Base-by-base conservation (phyloP, 2,113 vertebrate species). In the Salminus brasiliensis region DNA sequence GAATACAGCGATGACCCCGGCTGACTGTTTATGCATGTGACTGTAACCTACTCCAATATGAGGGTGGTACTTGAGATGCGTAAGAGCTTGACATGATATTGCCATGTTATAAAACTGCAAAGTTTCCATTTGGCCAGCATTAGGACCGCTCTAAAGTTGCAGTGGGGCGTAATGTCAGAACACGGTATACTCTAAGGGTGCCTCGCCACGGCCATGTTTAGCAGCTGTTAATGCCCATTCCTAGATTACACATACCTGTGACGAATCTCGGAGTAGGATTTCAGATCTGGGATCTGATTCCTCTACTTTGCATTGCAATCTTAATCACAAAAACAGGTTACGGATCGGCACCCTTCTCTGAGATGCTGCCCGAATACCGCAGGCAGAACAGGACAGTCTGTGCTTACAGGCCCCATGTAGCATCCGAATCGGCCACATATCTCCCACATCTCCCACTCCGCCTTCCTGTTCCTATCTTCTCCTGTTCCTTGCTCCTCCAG, bases 151-250 rank as follows among this genome's bases (percentile, higher is more conserved):
- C 36, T 65, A 83, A 45, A 32, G 74, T 80, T 85, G 23, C 57
- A 69, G 15, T n/a, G 15, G 43, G 18, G 60, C 15, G 57, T 59
- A 39, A 68, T 39, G 30, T 59, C 78, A 77, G 81, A 81, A 79
- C 43, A 59, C 16, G 0, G 16, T 32, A 1, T 63, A 18, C 67
- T 79, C 34, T 45, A 18, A 29, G 41, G 29, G 68, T 18, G 16
- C n/a, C 25, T 36, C 45, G 52, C 23, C 63, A 72, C 53, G 57
- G 30, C 82, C 60, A 41, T 63, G 23, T 74, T 71, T 39, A 65
- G 76, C 72, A 77, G 45, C 29, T 59, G 67, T 83, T 59, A 67
- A 80, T 57, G 52, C 9, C 16, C 29, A 43, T 76, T 80, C 41
- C 30, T 76, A 76, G 73, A 80, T 68, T 76, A 59, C 45, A 36